These are phyloP conservation scores for Gobionotothen gibberifrons DNA, from an alignment of 2,797 vertebrate species.

Conservation along the genomic window DNA sequence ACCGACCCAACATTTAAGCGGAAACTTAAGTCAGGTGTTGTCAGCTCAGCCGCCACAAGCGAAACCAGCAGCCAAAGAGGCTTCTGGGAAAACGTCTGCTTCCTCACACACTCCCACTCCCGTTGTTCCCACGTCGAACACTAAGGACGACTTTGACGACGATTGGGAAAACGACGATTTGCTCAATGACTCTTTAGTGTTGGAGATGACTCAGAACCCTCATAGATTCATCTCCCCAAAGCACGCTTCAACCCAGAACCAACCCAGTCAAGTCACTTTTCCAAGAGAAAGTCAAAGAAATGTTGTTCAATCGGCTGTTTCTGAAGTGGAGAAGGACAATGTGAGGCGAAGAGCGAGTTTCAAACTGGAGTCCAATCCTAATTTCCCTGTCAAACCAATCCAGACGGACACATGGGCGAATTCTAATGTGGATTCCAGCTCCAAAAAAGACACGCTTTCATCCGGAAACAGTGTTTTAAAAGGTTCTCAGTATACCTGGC, in stretches of 20 bases:
- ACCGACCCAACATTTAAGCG: slow-evolving; percentile 87
- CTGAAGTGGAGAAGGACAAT: slow-evolving; percentile 49
- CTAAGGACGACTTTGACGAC: slow-evolving; percentile 77
- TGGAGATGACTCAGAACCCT: slow-evolving; percentile 88
- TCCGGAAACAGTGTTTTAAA: neutral
- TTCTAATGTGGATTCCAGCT: slow-evolving; percentile 29
- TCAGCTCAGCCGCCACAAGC: slow-evolving; percentile 37
- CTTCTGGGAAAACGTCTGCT: neutral
- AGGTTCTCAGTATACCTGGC: neutral
- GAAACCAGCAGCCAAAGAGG: neutral
- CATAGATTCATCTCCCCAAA: slow-evolving; percentile 63
- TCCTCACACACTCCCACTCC: fast-evolving
- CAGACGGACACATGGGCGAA: slow-evolving; percentile 27
- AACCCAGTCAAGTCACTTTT: fast-evolving
- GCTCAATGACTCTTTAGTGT: slow-evolving; percentile 86
- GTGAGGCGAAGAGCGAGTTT: slow-evolving; percentile 47
- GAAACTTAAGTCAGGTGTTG: slow-evolving; percentile 81
- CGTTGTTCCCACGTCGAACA: fast-evolving
- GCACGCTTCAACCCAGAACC: slow-evolving; percentile 74
- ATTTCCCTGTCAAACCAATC: slow-evolving; percentile 33
- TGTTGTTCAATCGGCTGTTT: slow-evolving; percentile 24
- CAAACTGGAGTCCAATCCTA: slow-evolving; percentile 57
- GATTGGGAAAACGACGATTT: slow-evolving; percentile 88
- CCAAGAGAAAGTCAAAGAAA: neutral
- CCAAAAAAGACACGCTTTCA: neutral